Base-by-base conservation (phyloP, 2,797 vertebrate species). In the Paguma larvata region DNA sequence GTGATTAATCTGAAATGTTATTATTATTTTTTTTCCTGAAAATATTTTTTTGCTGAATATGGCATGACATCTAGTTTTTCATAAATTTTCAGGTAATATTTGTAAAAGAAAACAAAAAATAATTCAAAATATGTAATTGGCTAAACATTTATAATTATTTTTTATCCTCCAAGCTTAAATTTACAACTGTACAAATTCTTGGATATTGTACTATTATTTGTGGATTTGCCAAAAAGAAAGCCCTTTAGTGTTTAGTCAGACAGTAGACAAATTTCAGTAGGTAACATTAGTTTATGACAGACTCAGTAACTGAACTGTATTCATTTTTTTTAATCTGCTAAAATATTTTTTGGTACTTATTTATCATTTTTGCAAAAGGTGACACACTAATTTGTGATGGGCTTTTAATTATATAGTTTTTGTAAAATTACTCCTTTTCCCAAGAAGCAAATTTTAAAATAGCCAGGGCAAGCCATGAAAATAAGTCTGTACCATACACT, bases 281-380 rank as follows among this genome's bases (percentile, higher is more conserved):
- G 48, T 89, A 94, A 94, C 27, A 85, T 84, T 88, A 85, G 78
- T 95, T 85, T 82, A 56, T 72, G 32, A 53, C 91, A 86, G 46
- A 72, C 15, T 92, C 27, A n/a, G 19, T 16, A 91, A 65, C 48
- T 83, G 82, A 77, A 59, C 38, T 91, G 4, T 62, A 77, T 85
- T 63, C 18, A 65, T 68, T 44, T 48, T 73, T 92, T 91, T 77
- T 44, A 90, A 75, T 48, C 67, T 87, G 59, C 56, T 73, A 18
- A 83, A 96, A 56, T 5, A 53, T 91, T 88, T 68, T 65, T 92
- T 94, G 27, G 0, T 12, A 78, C n/a, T 91, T 38, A 70, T 73
- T 75, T 65, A 77, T 65, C 32, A 80, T 84, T 85, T 93, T 92
- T 77, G 5, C 30, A 77, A 80, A 95, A 85, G 48, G 10, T 85